Evolutionary conservation across 2,113 vertebrate genomes (phyloP).

Genomic region (Cephalopholis sonnerati): DNA sequence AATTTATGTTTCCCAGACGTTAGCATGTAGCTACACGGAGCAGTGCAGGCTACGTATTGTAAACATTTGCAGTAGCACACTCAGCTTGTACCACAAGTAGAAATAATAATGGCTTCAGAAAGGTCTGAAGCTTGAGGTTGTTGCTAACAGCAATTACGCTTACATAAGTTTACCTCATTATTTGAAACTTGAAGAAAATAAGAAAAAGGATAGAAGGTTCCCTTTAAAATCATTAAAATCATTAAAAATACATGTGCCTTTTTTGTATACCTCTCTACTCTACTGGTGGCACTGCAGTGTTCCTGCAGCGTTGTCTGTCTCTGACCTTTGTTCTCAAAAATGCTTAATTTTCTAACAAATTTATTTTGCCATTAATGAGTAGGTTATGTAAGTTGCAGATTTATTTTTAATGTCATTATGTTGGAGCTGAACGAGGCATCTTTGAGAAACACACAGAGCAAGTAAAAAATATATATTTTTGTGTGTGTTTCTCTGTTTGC

Average conservation of each 20-base stretch:
- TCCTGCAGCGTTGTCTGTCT: background rate
- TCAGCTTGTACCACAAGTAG: no score
- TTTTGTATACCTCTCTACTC: background rate
- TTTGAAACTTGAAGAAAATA: no score
- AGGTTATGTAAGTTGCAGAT: background rate
- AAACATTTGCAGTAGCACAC: no score
- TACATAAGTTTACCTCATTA: no score
- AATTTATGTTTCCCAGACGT: no score
- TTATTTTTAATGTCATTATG: background rate
- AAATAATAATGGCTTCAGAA: no score
- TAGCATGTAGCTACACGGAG: no score
- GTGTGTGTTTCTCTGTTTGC: background rate
- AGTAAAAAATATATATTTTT: background rate
- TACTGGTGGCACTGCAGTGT: background rate
- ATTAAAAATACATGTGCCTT: background rate
- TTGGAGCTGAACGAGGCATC: background rate
- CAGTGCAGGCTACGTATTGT: no score
- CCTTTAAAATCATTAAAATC: no score
- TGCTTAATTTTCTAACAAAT: background rate
- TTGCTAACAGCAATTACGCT: no score
- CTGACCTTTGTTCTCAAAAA: slow-evolving; percentile 4
- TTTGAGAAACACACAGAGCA: background rate
- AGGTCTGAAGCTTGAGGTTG: no score
- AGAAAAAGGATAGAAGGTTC: no score
- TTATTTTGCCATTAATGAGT: background rate